These are phyloP conservation scores for Cecropterus lyciades DNA, from an alignment of 1,140 invertebrate genomes.

Conservation along the genomic window DNA sequence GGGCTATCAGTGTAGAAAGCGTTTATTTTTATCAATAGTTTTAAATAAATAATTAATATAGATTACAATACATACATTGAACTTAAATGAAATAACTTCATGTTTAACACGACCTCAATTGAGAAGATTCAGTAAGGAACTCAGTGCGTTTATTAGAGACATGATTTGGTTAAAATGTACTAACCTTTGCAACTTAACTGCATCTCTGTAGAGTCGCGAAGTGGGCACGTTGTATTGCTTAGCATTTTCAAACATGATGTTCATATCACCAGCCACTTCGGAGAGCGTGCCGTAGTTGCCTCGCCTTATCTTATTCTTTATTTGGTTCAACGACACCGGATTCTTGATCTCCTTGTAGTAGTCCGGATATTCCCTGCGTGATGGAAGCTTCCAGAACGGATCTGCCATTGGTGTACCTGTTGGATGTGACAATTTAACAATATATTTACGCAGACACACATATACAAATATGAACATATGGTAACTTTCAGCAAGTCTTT, in stretches of 20 bases:
- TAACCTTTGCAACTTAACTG: slow-evolving; percentile 84
- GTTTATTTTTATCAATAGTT: too few relatives aligned
- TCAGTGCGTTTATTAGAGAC: too few relatives aligned
- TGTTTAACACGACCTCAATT: too few relatives aligned
- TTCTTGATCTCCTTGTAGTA: slow-evolving; percentile 99
- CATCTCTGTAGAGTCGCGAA: slow-evolving; percentile 93
- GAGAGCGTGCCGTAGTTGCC: slow-evolving; percentile 94
- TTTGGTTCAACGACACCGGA: slow-evolving; percentile 97
- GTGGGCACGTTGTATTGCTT: slow-evolving; percentile 96
- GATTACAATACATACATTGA: too few relatives aligned
- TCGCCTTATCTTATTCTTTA: slow-evolving; percentile 95
- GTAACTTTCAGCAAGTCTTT: too few relatives aligned
- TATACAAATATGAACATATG: too few relatives aligned
- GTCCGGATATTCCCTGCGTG: slow-evolving; percentile 95
- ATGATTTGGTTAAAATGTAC: too few relatives aligned
- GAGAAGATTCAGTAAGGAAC: too few relatives aligned
- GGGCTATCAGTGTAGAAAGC: too few relatives aligned
- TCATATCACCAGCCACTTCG: slow-evolving; percentile 97
- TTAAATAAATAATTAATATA: too few relatives aligned
- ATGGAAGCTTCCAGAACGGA: slow-evolving; percentile 97
- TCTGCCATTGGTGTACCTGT: slow-evolving; percentile 90
- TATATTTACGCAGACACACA: too few relatives aligned
- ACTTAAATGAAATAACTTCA: too few relatives aligned
- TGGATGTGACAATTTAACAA: neutral
- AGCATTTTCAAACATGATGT: slow-evolving; percentile 99